These are phyloP conservation scores for Drosophila ananassae DNA, from an alignment of 1,140 invertebrate species.

Conservation along the genomic window DNA sequence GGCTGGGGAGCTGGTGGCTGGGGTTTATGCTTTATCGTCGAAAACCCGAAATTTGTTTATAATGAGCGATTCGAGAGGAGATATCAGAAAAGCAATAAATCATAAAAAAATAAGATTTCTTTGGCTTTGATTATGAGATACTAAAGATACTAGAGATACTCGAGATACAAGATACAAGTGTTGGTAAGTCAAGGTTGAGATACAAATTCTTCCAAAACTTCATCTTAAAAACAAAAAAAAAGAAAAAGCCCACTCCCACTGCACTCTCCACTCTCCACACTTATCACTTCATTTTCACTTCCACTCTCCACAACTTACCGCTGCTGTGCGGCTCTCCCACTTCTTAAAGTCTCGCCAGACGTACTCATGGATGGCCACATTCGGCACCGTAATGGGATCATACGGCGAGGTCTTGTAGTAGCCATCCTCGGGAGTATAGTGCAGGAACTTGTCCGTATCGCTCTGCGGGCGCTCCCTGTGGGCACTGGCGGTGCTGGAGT, in stretches of 20 bases:
- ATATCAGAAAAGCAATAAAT: neutral
- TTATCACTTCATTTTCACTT: neutral
- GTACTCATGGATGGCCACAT: constrained; percentile 87
- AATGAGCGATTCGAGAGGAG: neutral
- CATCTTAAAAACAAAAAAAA: neutral
- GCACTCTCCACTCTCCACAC: neutral
- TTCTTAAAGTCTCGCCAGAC: constrained; percentile 87
- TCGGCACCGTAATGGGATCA: constrained; percentile 85
- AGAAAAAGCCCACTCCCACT: too few relatives aligned
- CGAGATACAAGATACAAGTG: neutral
- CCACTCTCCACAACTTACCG: constrained; percentile 83
- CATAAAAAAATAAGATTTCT: neutral
- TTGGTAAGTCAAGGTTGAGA: neutral
- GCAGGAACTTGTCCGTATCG: constrained; percentile 71
- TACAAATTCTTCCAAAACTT: too few relatives aligned
- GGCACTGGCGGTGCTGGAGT: constrained; percentile 69
- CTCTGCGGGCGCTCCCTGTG: constrained; percentile 48
- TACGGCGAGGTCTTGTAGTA: constrained; percentile 84
- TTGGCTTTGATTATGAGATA: neutral
- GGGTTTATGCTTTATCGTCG: constrained; percentile 3
- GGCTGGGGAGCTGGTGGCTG: too few relatives aligned
- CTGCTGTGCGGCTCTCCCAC: constrained; percentile 86
- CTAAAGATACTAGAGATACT: too few relatives aligned
- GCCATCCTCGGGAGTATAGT: constrained; percentile 70
- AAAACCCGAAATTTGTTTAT: constrained; percentile 5